These are phyloP conservation scores for Nasonia oneida DNA, from an alignment of 2,888 invertebrate genomes.

Conservation along the genomic window DNA sequence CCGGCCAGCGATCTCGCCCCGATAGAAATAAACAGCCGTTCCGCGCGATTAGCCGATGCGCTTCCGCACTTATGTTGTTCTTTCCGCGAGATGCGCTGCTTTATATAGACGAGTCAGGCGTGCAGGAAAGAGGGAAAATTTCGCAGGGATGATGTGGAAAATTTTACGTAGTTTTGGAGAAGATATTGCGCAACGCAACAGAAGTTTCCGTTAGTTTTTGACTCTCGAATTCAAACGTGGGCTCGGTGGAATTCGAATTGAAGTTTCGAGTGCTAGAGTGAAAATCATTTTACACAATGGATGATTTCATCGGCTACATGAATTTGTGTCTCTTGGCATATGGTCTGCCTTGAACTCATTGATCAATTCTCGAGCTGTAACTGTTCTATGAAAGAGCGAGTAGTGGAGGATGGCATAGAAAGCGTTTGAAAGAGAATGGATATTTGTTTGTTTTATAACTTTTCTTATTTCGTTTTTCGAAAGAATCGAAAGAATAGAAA, in stretches of 20 bases:
- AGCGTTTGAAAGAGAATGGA: neutral
- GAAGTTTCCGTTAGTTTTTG: too few relatives aligned
- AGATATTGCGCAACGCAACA: too few relatives aligned
- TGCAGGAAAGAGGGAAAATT: neutral
- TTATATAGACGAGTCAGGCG: neutral
- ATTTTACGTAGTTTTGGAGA: neutral
- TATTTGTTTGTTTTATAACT: neutral
- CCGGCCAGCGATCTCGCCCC: neutral
- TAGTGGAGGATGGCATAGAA: neutral
- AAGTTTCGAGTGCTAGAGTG: neutral
- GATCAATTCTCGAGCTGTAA: neutral
- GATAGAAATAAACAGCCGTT: neutral
- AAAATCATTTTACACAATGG: neutral
- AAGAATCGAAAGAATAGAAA: neutral
- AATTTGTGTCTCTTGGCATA: neutral
- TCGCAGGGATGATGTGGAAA: neutral
- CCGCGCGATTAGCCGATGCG: conserved; percentile 1
- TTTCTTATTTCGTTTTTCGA: neutral
- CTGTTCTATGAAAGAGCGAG: neutral
- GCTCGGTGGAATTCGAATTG: neutral
- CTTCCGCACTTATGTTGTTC: neutral
- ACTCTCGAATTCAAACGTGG: neutral
- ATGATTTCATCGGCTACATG: conserved; percentile 4
- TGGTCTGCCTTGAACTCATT: conserved; percentile 5
- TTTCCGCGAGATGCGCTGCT: neutral